A percentile compares a stretch with the other conserved stretches of the same genome.
Evolutionary conservation across 2,113 vertebrate species (phyloP).

Genomic region (Otolemur garnettii): DNA sequence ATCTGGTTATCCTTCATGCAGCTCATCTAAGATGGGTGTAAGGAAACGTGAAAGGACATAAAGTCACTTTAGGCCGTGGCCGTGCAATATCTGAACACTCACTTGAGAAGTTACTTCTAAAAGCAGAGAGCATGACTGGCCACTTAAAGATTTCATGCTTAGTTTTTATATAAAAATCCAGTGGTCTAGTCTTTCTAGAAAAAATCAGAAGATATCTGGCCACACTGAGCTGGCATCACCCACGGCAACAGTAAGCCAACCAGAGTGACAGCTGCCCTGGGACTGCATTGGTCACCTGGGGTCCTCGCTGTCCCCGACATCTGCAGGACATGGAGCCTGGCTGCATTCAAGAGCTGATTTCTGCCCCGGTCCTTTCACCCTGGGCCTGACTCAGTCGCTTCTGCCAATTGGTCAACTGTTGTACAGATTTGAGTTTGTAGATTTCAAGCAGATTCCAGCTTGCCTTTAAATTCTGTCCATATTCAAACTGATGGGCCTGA

Average conservation of each 20-base stretch:
- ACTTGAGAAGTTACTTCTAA: constrained; percentile 29
- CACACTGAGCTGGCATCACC: background rate
- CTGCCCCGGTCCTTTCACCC: background rate
- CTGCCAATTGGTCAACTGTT: background rate
- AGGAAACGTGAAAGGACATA: background rate
- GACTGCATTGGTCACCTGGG: fast-evolving
- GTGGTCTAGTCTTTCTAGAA: background rate
- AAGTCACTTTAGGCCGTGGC: background rate
- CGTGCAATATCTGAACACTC: background rate
- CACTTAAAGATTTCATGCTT: background rate
- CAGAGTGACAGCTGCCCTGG: background rate
- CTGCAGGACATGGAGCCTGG: background rate
- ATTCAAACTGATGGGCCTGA: background rate
- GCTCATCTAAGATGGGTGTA: background rate
- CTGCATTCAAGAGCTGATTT: background rate
- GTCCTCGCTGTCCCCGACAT: too few species aligned
- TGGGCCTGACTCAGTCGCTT: background rate
- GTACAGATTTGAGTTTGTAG: background rate
- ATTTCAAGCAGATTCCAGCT: too few species aligned
- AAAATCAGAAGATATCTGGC: background rate
- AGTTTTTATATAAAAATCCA: background rate
- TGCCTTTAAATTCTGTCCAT: background rate
- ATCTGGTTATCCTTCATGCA: background rate
- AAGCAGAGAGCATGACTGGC: background rate
- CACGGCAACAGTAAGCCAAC: background rate